A percentile compares a stretch with the other conserved stretches of the same genome.
phyloP scores from a whole-genome alignment of 2,797 vertebrate species.

The Hybognathus amarus region DNA sequence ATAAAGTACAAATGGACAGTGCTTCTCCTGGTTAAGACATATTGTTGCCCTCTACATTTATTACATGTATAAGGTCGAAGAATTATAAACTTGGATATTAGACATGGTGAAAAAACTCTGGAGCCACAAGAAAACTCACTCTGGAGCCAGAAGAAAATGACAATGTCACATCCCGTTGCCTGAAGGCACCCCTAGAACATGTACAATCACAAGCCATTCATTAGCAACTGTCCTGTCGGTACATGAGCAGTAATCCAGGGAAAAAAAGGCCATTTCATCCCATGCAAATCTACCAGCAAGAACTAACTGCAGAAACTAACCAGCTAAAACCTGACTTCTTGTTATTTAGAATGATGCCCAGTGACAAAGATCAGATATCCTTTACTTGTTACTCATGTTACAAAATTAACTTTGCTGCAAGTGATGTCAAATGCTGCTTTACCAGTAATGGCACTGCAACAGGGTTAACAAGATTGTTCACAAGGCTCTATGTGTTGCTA shows the following conservation, averaged over 20 bases:
- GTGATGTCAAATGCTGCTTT: background rate
- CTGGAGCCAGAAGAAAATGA: background rate
- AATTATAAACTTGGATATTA: background rate
- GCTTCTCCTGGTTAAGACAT: background rate
- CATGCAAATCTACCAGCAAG: background rate
- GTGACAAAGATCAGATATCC: background rate
- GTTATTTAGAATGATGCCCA: background rate
- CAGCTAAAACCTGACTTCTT: background rate
- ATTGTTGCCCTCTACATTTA: background rate
- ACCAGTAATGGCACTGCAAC: background rate
- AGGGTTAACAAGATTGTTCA: conserved; percentile 44
- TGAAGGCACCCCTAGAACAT: background rate
- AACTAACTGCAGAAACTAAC: background rate
- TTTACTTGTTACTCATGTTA: background rate
- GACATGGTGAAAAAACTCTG: background rate
- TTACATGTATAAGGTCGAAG: background rate
- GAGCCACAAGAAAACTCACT: background rate
- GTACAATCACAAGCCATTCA: background rate
- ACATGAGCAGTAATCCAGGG: too few relatives aligned
- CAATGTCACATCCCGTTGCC: background rate
- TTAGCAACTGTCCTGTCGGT: background rate
- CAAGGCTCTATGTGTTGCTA: conserved; percentile 41
- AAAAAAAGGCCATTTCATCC: background rate
- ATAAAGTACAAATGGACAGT: background rate
- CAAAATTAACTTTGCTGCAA: background rate